Conservation (phyloP, 2,888 invertebrate genomes). For the Meteorus cinctellus region DNA sequence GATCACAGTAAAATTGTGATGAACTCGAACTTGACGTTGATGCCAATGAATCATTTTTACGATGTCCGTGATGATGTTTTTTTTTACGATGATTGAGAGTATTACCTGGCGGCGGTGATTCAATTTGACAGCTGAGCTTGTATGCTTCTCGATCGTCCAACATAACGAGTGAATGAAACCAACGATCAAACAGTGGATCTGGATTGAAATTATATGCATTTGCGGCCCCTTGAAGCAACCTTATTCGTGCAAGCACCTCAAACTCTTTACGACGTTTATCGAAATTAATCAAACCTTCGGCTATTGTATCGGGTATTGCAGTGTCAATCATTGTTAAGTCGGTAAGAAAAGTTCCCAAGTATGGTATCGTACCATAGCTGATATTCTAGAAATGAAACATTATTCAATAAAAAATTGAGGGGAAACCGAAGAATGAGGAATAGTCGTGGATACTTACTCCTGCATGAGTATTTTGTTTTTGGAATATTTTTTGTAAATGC, state of each 20-base stretch:
- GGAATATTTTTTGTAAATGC: slow-evolving; percentile 89
- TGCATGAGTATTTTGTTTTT: slow-evolving; percentile 79
- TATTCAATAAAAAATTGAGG: background rate
- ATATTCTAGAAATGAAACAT: slow-evolving; percentile 76
- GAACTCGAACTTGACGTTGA: slow-evolving; percentile 91
- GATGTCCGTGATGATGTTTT: slow-evolving; percentile 77
- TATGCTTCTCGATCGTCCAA: slow-evolving; percentile 95
- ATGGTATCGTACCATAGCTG: slow-evolving; percentile 96
- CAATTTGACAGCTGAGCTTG: slow-evolving; percentile 91
- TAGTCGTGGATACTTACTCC: slow-evolving; percentile 69
- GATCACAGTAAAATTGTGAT: slow-evolving; percentile 91
- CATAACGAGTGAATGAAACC: slow-evolving; percentile 95
- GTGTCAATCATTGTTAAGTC: slow-evolving; percentile 99
- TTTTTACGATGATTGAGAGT: slow-evolving; percentile 66
- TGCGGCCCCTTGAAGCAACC: slow-evolving; percentile 95
- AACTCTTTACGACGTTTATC: slow-evolving; percentile 99
- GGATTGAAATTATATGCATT: slow-evolving; percentile 92
- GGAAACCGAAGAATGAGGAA: background rate
- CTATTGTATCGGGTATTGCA: slow-evolving; percentile 89
- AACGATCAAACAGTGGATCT: slow-evolving; percentile 92
- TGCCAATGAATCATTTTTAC: slow-evolving; percentile 93
- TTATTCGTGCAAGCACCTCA: slow-evolving; percentile 97
- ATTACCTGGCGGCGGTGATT: slow-evolving; percentile 77
- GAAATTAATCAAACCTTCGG: slow-evolving; percentile 94
- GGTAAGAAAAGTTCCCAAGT: slow-evolving; percentile 97